Evolutionary conservation across 23 tunicate species (phyloP), one percentile per base, ranked within the genome.

Genomic region (Halocynthia roretzi): DNA sequence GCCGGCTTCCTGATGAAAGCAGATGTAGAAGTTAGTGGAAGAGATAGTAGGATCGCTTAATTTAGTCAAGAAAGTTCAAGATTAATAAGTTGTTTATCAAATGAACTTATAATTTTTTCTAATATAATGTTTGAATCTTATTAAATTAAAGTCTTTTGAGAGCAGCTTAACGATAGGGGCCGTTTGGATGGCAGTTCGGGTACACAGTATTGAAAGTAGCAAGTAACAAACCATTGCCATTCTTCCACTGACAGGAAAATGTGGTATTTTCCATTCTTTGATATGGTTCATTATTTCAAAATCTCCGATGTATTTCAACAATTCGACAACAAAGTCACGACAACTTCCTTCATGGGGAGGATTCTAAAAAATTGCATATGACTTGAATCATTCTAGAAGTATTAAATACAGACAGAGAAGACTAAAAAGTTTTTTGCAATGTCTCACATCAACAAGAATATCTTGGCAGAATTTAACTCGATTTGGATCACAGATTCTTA

Each of bases 281-380:
- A 92, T 83, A 54, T 86, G 80, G 6, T 73, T 71, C 75, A 92
- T 82, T 7, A 80, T 75, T 60, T 92, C 85, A 52, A 76, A 66
- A 74, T 92, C 82, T 6, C 98, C 98, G 52, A 53, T 80, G 61
- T 86, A 92, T 78, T 92, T 92, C 48, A 92, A 15, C 78, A 92
- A 77, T 67, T 92, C 98, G 10, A 78, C 22, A 52, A 92, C 75
- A 74, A 22, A 72, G 51, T 61, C 62, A 19, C 21, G 20, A 74
- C 56, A 64, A 54, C 31, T 54, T 22, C 78, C 78, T 10, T 74
- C 78, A 74, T 74, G 78, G 8, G 69, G 14, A 50, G 78, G 78
- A 50, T 54, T 74, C 78, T 74, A 48, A 54, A 31, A 31, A 31
- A 31, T 31, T 31, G 44, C 44, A 31, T 31, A 31, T 31, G 2